These are phyloP conservation scores for Acinonyx jubatus DNA, from an alignment of 2,113 vertebrate species.

Conservation along the genomic window DNA sequence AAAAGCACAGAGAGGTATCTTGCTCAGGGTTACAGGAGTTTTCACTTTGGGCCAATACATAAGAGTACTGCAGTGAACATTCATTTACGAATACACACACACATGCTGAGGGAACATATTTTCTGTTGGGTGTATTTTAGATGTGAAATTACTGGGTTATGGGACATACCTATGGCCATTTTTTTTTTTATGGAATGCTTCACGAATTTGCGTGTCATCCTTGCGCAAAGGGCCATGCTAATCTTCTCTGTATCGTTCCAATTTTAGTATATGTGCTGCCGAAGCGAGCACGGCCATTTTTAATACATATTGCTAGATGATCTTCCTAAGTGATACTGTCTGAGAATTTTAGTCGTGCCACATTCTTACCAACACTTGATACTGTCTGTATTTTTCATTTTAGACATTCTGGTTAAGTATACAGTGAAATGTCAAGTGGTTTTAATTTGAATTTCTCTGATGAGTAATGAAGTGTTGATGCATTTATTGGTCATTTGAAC, in stretches of 20 bases:
- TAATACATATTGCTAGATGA: not conserved
- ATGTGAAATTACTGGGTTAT: not conserved
- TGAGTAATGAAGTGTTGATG: not conserved
- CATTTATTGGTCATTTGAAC: not conserved
- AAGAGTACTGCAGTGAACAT: not conserved
- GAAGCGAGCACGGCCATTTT: not conserved
- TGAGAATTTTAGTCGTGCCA: not conserved
- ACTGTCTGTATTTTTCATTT: not conserved
- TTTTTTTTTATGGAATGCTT: not conserved
- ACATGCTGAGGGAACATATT: not conserved
- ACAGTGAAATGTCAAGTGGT: not conserved
- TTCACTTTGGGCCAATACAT: not conserved
- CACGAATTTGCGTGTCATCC: too few relatives aligned
- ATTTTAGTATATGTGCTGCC: too few relatives aligned
- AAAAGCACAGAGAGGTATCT: not conserved
- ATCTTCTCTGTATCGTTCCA: too few relatives aligned
- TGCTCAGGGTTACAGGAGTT: not conserved
- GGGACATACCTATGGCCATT: not conserved
- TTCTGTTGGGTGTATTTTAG: not conserved
- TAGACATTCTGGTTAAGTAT: not conserved
- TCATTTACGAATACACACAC: not conserved
- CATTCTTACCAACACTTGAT: not conserved
- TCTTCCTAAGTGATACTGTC: not conserved
- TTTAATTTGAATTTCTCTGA: constrained; percentile 29
- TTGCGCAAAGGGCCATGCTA: too few relatives aligned